Evolutionary conservation across 2,113 vertebrate genomes (phyloP), one percentile per base, ranked within the genome.

Genomic region (Beaufortia kweichowensis): DNA sequence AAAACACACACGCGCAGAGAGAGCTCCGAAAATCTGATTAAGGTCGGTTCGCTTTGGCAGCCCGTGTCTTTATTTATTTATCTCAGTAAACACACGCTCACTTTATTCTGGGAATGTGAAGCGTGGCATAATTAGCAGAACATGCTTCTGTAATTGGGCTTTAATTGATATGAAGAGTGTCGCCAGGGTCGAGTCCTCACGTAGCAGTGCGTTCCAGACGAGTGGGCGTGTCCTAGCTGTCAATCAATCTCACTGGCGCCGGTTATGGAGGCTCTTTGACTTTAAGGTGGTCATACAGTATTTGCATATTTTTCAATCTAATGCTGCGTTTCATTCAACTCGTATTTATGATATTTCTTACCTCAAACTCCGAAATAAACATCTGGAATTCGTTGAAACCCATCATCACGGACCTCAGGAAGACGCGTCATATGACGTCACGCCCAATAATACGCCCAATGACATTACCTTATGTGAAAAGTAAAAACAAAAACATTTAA

Each of bases 141-240:
- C 84, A 87, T 67, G 83, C 80, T 66, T 85, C 61, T 79, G 71
- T 88, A 90, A 89, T 87, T 87, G 85, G 77, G 75, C 78, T 86
- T 72, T 89, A 86, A 90, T 85, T 89, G 85, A 87, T 85, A 87
- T 76, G 79, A 88, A 81, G 83, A 86, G 78, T 77, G 46, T 77
- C 33, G 68, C 57, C 62, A 69, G 75, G 72, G 78, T 66, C 81
- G 76, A 61, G 81, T 67, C 80, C 84, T 56, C 84, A 80, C 82
- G 78, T 63, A 53, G n/a, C 48, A 61, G 83, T 80, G 86, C 74
- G 68, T 79, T 71, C 73, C 43, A 63, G 68, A 64, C 21, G 39
- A 62, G 23, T 80, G 76, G 79, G 82, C 67, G 65, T 87, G 76
- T 76, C 28, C 19, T 35, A 17, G 7, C 57, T 79, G 77, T 33